phyloP scores from a whole-genome alignment of 2,113 vertebrate species.

The Casuarius casuarius region DNA sequence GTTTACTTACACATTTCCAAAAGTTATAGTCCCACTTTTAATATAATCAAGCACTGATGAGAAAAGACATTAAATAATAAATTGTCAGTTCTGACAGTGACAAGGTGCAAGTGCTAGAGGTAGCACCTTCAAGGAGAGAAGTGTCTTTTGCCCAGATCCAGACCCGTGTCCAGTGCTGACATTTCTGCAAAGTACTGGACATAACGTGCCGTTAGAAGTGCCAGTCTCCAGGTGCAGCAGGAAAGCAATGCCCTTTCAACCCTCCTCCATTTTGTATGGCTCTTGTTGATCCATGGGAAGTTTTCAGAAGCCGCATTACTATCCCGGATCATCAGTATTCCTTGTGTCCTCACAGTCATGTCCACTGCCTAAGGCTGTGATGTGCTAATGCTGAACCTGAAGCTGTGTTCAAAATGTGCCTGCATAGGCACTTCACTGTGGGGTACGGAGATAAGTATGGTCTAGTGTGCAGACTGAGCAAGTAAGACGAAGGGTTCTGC shows the following conservation, averaged over 20 bases:
- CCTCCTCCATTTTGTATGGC: not conserved
- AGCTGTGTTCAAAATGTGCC: not conserved
- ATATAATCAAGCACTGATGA: not conserved
- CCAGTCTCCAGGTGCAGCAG: not conserved
- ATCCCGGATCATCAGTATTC: not conserved
- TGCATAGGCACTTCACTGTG: not conserved
- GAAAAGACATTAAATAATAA: not conserved
- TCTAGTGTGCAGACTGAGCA: not conserved
- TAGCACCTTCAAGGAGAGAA: not conserved
- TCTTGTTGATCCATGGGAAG: not conserved
- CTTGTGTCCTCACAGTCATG: not conserved
- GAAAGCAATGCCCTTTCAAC: not conserved
- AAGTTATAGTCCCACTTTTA: not conserved
- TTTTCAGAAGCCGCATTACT: not conserved
- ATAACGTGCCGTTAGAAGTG: not conserved
- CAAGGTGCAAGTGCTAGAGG: not conserved
- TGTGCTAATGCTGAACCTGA: not conserved
- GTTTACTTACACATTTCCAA: not conserved
- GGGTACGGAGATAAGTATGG: not conserved
- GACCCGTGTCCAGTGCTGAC: not conserved
- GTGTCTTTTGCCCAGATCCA: not conserved
- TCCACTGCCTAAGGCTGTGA: not conserved
- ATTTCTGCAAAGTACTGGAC: not conserved
- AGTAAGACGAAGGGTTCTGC: rapidly evolving
- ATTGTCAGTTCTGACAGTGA: not conserved